These are phyloP conservation scores for Corythaeola cristata DNA, from an alignment of 2,113 vertebrate genomes.

Conservation along the genomic window DNA sequence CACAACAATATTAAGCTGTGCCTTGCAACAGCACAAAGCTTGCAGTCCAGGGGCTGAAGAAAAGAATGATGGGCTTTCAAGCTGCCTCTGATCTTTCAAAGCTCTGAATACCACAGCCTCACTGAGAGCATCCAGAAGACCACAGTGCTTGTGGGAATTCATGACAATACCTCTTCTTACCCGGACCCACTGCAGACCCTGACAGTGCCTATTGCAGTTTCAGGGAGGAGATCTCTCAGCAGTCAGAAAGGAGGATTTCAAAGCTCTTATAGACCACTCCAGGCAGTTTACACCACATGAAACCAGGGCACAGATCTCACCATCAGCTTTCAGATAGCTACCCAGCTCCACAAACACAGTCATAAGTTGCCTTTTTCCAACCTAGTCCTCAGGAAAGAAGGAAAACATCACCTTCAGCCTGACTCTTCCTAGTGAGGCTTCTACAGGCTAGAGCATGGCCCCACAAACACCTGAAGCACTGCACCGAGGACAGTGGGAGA, in stretches of 20 bases:
- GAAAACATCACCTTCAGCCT: neutral
- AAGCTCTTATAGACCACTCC: neutral
- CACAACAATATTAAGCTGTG: neutral
- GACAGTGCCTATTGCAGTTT: neutral
- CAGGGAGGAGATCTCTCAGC: neutral
- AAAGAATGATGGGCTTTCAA: neutral
- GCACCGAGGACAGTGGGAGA: neutral
- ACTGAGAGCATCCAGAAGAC: neutral
- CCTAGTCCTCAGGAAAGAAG: neutral
- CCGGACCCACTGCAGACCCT: neutral
- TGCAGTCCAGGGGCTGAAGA: neutral
- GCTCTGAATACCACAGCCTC: neutral
- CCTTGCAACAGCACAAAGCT: neutral
- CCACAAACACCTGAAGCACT: neutral
- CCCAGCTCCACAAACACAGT: neutral
- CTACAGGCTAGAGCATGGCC: neutral
- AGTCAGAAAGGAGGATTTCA: neutral
- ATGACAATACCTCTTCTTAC: neutral
- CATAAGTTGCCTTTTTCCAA: neutral
- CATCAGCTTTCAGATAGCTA: fast-evolving
- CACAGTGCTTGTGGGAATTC: neutral
- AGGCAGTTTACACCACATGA: neutral
- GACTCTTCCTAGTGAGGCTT: neutral
- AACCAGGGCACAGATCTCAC: neutral
- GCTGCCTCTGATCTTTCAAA: neutral